phyloP scores from a whole-genome alignment of 2,797 vertebrate genomes.

The Pseudomugil tenellus region DNA sequence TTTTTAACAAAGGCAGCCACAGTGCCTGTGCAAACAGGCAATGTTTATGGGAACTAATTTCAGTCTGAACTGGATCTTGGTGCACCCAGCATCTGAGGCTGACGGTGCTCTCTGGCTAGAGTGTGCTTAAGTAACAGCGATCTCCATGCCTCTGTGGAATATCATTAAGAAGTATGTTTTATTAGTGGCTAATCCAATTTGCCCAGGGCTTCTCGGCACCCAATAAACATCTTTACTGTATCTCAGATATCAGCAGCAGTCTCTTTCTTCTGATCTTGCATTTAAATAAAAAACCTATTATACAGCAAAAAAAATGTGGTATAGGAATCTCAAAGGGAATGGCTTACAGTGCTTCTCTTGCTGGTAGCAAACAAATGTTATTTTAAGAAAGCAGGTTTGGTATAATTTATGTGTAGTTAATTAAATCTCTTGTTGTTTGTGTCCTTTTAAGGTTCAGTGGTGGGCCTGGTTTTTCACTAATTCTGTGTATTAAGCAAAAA shows the following conservation, averaged over 20 bases:
- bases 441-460: constrained; percentile 80
- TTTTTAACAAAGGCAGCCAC: constrained; percentile 71
- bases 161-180: constrained; percentile 81
- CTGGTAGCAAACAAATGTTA: constrained; percentile 89
- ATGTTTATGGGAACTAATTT: constrained; percentile 67
- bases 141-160: constrained; percentile 71
- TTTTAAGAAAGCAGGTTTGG: constrained; percentile 86
- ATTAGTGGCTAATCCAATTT: constrained; percentile 79
- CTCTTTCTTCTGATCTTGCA: constrained; percentile 85
- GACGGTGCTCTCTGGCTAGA: constrained; percentile 60
- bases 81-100: constrained; percentile 65
- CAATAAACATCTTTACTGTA: constrained; percentile 79
- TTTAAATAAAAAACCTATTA: constrained; percentile 89
- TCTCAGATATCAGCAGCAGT: constrained; percentile 81
- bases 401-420: constrained; percentile 89
- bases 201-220: constrained; percentile 77
- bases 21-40: constrained; percentile 48
- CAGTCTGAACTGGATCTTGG: constrained; percentile 68
- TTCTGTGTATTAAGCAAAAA: constrained; percentile 86
- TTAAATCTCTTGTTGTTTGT: constrained; percentile 87
- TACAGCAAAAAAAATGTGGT: constrained; percentile 84
- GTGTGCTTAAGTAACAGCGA: constrained; percentile 61
- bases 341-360: constrained; percentile 79
- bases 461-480: constrained; percentile 73
- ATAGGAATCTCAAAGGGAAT: constrained; percentile 80